These are phyloP conservation scores for Lucilia sericata DNA, from an alignment of 1,140 invertebrate species.

Conservation along the genomic window DNA sequence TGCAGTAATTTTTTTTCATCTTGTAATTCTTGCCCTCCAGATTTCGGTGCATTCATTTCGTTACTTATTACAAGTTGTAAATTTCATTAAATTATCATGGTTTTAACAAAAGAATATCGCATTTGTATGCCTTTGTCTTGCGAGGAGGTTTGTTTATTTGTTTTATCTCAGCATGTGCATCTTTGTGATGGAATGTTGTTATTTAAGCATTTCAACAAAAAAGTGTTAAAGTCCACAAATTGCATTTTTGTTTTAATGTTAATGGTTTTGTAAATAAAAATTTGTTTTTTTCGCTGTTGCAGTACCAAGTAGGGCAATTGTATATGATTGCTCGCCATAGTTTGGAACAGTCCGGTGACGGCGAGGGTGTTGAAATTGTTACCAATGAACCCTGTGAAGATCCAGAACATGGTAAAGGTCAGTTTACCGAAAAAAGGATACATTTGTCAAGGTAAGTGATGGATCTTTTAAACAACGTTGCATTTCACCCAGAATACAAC, in stretches of 20 bases:
- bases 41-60: neutral
- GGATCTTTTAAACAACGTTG: neutral
- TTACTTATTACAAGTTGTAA: neutral
- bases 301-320: slow-evolving; percentile 92
- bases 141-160: slow-evolving; percentile 81
- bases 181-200: neutral
- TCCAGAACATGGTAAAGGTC: slow-evolving; percentile 83
- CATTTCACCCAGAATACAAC: neutral
- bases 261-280: slow-evolving; percentile 11
- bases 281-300: slow-evolving; percentile 43
- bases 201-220: neutral
- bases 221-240: neutral
- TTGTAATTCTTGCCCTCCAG: neutral
- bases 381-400: slow-evolving; percentile 85
- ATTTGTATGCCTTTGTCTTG: slow-evolving; percentile 93
- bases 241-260: neutral
- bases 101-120: slow-evolving; percentile 88
- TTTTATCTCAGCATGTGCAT: slow-evolving; percentile 25
- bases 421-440: slow-evolving; percentile 92
- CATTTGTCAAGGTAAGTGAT: slow-evolving; percentile 83
- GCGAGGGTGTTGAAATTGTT: slow-evolving; percentile 93
- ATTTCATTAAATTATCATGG: slow-evolving; percentile 69
- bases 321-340: slow-evolving; percentile 96
- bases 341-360: slow-evolving; percentile 87
- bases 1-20: neutral